Base-by-base conservation (phyloP, 2,113 vertebrate species). In the Spea multiplicata region DNA sequence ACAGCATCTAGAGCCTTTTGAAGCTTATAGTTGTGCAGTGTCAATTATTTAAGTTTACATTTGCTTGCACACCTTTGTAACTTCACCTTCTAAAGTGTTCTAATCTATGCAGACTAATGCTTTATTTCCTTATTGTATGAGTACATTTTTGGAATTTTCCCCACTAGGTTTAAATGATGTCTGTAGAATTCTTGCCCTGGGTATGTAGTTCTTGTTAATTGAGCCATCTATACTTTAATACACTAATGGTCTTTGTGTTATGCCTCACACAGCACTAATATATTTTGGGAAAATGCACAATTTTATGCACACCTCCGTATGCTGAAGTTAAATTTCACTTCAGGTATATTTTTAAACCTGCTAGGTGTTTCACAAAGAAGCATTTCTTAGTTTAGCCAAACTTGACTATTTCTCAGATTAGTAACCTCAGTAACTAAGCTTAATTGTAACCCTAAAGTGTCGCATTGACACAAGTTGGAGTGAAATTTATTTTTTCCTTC, bases 91-190 rank as follows among this genome's bases (percentile, higher is more conserved):
- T 12, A 59, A 59, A 30, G 2, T 30, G 30, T 30, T 59, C 55
- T 59, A 2, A 59, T 5, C 4, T 59, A 13, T 59, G 55, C 10
- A 59, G 14, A 59, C 55, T 59, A 30, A 53, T 8, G 10, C 50
- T 45, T 5, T 44, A 48, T 47, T 57, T 45, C 17, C 48, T 61
- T 70, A 52, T 46, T 78, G 50, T 66, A 75, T 66, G 65, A 61
- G 71, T 68, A 79, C 70, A 16, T 64, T 45, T 46, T 62, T 73
- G 17, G 67, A 46, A 89, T 93, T 93, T 86, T 93, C 89, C 89
- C 91, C 88, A 91, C 89, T 91, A 94, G 92, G 92, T 93, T 86
- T 94, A 93, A 92, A 82, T 92, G 92, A 85, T 92, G 91, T 91
- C 89, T 87, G 86, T 93, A 93, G 89, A 91, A 90, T 90, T 92